A percentile compares a stretch with the other conserved stretches of the same genome.
These are phyloP conservation scores for Lerista edwardsae DNA, from an alignment of 2,797 vertebrate species.

Conservation along the genomic window DNA sequence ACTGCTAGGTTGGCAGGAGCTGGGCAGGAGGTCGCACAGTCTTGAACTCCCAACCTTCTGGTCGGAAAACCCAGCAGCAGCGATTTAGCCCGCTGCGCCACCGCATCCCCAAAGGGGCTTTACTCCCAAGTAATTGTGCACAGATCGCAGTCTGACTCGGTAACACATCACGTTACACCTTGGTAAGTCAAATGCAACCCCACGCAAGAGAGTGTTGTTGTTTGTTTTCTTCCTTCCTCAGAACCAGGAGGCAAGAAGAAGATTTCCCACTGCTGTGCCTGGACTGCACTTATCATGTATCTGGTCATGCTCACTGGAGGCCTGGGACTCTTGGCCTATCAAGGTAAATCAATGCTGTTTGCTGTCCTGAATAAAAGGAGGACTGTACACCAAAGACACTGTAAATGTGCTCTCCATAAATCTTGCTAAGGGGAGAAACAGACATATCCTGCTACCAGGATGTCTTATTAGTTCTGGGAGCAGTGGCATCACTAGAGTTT, in stretches of 20 bases:
- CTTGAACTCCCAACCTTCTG: no score
- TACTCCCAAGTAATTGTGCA: neutral
- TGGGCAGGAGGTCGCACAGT: no score
- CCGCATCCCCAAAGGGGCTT: no score
- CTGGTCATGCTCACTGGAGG: conserved; percentile 77
- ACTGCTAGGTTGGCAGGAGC: no score
- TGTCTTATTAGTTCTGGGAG: neutral
- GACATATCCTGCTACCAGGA: neutral
- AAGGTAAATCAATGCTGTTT: conserved; percentile 76
- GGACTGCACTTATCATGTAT: conserved; percentile 60
- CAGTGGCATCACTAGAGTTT: no score
- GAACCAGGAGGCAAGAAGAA: conserved; percentile 64
- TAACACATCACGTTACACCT: neutral
- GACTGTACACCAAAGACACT: neutral
- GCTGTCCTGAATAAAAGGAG: neutral
- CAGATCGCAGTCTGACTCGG: neutral
- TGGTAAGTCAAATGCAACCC: neutral
- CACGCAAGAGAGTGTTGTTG: neutral
- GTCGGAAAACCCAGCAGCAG: no score
- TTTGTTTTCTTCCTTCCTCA: conserved; percentile 35
- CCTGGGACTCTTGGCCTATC: conserved; percentile 75
- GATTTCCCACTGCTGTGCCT: conserved; percentile 17
- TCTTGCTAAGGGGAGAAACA: neutral
- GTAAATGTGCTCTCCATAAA: neutral
- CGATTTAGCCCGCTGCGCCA: no score